phyloP scores from a whole-genome alignment of 1,140 invertebrate genomes.

The Neodiprion lecontei region DNA sequence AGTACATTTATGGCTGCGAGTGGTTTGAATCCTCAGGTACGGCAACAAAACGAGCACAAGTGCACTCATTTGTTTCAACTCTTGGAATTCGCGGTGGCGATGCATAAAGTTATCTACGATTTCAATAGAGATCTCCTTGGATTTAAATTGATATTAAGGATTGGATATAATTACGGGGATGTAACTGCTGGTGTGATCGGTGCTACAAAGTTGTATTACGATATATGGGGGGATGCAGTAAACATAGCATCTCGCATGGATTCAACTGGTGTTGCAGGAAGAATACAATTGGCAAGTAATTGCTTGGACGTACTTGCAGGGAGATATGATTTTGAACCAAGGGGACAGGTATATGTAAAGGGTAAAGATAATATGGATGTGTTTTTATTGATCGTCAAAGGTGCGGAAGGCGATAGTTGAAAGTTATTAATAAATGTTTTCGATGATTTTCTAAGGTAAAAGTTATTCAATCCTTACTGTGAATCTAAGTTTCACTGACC shows the following conservation, averaged over 20 bases:
- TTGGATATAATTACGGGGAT: conserved; percentile 86
- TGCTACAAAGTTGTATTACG: conserved; percentile 94
- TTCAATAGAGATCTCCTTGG: conserved; percentile 89
- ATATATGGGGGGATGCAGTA: conserved; percentile 98
- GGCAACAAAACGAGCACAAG: conserved; percentile 67
- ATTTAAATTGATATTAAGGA: conserved; percentile 90
- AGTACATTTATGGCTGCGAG: conserved; percentile 98
- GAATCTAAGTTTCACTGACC: neutral
- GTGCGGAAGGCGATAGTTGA: neutral
- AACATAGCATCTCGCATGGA: conserved; percentile 98
- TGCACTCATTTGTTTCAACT: conserved; percentile 84
- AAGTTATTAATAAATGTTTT: neutral
- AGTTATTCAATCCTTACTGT: neutral
- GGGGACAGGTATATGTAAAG: conserved; percentile 92
- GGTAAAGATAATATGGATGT: conserved; percentile 95
- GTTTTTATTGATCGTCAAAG: conserved; percentile 72
- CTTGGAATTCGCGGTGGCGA: conserved; percentile 87
- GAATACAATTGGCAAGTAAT: conserved; percentile 85
- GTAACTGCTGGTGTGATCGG: conserved; percentile 96
- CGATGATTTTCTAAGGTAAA: neutral
- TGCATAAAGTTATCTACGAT: conserved; percentile 84
- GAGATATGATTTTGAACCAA: conserved; percentile 78
- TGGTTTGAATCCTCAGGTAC: conserved; percentile 81
- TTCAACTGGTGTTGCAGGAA: conserved; percentile 84
- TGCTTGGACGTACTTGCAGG: conserved; percentile 72